These are phyloP conservation scores for Caenorhabditis uteleia DNA, from an alignment of 2,888 invertebrate species.

Conservation along the genomic window DNA sequence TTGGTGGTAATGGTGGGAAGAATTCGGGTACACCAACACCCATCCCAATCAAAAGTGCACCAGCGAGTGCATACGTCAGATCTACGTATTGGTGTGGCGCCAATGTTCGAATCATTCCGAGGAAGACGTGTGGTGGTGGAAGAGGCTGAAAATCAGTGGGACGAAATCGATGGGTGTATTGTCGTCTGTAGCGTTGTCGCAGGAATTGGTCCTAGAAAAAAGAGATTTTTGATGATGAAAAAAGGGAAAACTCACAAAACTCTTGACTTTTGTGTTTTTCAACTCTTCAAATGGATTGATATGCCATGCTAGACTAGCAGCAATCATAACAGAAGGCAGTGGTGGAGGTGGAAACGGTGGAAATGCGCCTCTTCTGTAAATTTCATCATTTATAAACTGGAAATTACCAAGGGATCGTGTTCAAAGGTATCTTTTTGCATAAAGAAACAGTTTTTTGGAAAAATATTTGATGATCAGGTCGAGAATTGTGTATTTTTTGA, in stretches of 20 bases:
- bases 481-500: no score
- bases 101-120: constrained; percentile 18
- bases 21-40: constrained; percentile 15
- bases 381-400: no score
- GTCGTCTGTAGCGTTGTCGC: not conserved
- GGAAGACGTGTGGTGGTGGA: constrained; percentile 31
- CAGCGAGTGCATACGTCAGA: constrained; percentile 30
- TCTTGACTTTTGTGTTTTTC: not conserved
- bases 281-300: constrained; percentile 20
- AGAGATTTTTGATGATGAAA: not conserved
- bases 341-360: constrained; percentile 36
- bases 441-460: no score
- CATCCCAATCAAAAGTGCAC: constrained; percentile 15
- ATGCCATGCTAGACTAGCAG: constrained; percentile 16
- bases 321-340: constrained; percentile 21
- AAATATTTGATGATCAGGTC: no score
- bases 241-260: not conserved
- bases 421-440: no score
- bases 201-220: not conserved
- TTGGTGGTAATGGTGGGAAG: constrained; percentile 28
- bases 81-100: constrained; percentile 34
- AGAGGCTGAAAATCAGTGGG: constrained; percentile 25
- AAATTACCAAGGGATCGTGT: no score
- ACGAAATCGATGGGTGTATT: constrained; percentile 12
- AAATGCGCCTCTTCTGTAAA: constrained; percentile 7